phyloP scores from a whole-genome alignment of 2,888 invertebrate species.

The Eupithecia tripunctaria region DNA sequence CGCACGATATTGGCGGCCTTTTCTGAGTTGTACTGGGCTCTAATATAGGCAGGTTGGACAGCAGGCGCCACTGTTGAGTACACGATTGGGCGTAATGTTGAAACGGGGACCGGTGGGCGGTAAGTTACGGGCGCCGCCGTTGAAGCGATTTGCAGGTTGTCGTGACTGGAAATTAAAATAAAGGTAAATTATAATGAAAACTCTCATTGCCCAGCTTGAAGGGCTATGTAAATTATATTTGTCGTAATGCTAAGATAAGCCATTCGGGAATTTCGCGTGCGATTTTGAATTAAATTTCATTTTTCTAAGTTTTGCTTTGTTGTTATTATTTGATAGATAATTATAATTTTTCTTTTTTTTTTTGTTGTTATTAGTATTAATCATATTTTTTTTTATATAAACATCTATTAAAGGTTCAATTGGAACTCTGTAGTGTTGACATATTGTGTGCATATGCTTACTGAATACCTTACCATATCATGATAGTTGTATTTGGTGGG shows the following conservation, averaged over 20 bases:
- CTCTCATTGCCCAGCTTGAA: not conserved
- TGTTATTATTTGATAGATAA: too few species aligned
- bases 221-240: not conserved
- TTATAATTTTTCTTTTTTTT: not conserved
- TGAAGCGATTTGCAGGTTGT: slow-evolving; percentile 52
- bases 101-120: slow-evolving; percentile 49
- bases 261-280: not conserved
- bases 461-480: not conserved
- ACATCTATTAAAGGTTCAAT: too few species aligned
- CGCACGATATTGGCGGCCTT: slow-evolving; percentile 82
- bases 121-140: slow-evolving; percentile 56
- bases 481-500: not conserved
- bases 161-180: slow-evolving; percentile 47
- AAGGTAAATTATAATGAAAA: not conserved
- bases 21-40: slow-evolving; percentile 66
- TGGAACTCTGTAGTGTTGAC: not conserved
- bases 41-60: slow-evolving; percentile 36
- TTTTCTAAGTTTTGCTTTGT: too few species aligned
- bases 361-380: not conserved
- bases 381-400: not conserved
- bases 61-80: slow-evolving; percentile 44
- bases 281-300: not conserved
- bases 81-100: slow-evolving; percentile 45
- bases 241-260: not conserved
- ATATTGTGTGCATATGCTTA: not conserved